Conservation (phyloP, 2,113 vertebrate genomes). For the Syngnathus typhle region DNA sequence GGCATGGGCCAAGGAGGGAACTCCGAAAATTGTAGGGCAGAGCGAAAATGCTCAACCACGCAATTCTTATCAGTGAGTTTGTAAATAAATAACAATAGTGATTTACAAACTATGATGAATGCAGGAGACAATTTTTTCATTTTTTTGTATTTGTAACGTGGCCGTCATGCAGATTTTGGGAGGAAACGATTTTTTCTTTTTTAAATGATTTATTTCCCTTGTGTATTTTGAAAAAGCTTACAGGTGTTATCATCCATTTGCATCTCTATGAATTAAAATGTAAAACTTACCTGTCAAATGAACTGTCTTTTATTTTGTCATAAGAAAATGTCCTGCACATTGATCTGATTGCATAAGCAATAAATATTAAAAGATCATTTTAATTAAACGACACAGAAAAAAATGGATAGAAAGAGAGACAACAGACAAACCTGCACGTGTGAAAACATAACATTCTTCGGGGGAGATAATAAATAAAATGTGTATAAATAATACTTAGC, state of each 20-base stretch:
- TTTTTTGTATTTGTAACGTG: not conserved
- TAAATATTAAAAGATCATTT: too few relatives aligned
- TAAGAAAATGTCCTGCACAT: too few relatives aligned
- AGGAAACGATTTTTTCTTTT: too few relatives aligned
- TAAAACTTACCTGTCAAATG: not conserved
- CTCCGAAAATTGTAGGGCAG: not conserved
- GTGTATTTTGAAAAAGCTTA: too few relatives aligned
- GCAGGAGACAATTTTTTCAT: not conserved
- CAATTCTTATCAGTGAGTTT: not conserved
- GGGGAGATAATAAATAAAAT: not conserved
- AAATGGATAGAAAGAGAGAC: not conserved
- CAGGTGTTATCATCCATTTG: too few relatives aligned
- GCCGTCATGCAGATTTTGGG: too few relatives aligned
- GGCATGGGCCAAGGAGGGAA: not conserved
- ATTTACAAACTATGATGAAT: not conserved
- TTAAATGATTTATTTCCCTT: too few relatives aligned
- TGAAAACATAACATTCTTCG: not conserved
- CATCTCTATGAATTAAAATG: too few relatives aligned
- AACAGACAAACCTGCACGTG: not conserved
- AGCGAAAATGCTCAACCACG: not conserved
- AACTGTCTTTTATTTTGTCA: not conserved
- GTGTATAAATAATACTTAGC: slow-evolving; percentile 41
- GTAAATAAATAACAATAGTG: not conserved
- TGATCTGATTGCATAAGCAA: too few relatives aligned
- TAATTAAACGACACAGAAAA: not conserved